Evolutionary conservation across 2,888 invertebrate genomes (phyloP).

Genomic region (Noctua comes): DNA sequence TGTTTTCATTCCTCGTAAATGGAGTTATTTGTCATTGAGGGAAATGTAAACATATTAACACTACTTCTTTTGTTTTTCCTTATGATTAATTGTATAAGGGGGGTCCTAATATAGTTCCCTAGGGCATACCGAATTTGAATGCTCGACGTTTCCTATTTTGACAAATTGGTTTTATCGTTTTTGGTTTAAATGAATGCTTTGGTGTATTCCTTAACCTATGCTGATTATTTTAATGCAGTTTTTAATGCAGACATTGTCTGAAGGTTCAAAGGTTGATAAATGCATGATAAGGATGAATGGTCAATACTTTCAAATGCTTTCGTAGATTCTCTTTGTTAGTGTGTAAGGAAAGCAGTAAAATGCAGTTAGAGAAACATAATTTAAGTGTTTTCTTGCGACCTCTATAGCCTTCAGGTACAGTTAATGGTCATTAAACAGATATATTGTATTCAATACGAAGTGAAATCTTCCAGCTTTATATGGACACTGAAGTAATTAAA

Average conservation of each 20-base stretch:
- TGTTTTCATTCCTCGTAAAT: conserved; percentile 1
- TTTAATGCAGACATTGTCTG: not conserved
- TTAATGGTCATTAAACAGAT: conserved; percentile 24
- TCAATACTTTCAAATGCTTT: conserved; percentile 17
- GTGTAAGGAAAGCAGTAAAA: conserved; percentile 11
- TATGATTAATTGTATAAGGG: not conserved
- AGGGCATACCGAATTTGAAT: not conserved
- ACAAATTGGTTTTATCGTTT: too few species aligned
- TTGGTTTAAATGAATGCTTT: not conserved
- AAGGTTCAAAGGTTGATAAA: not conserved
- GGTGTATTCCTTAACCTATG: not conserved
- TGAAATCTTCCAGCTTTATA: conserved; percentile 38
- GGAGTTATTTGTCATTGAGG: not conserved
- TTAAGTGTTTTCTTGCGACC: conserved; percentile 8
- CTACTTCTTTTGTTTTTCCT: not conserved
- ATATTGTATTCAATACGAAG: conserved; percentile 32
- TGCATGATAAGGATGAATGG: not conserved
- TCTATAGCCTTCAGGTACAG: conserved; percentile 12
- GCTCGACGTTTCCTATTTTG: too few species aligned
- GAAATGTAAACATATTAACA: not conserved
- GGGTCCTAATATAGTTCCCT: not conserved
- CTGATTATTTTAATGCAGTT: not conserved
- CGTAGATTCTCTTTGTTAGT: not conserved
- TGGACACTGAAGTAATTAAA: conserved; percentile 23
- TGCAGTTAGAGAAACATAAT: conserved; percentile 8